Conservation (phyloP, 2,888 invertebrate species). For the Crossocerus cetratus region DNA sequence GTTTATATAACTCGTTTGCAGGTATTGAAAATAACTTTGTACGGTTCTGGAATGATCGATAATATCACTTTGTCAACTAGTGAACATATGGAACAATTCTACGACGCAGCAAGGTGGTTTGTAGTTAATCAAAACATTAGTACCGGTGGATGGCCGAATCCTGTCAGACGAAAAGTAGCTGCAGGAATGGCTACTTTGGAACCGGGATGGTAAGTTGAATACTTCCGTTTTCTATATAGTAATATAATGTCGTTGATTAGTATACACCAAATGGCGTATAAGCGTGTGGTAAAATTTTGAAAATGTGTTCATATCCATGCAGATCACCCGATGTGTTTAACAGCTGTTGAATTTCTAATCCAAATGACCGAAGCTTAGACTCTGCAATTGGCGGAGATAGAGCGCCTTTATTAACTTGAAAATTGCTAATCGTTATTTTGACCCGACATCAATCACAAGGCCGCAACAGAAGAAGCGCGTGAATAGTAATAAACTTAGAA, state of each 20-base stretch:
- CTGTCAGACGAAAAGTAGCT: slow-evolving; percentile 87
- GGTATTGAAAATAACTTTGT: slow-evolving; percentile 82
- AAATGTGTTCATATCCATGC: no score
- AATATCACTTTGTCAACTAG: slow-evolving; percentile 88
- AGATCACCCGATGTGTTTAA: no score
- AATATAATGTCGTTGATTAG: background rate
- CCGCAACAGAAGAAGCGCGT: no score
- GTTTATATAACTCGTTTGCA: slow-evolving; percentile 57
- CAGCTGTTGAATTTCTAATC: no score
- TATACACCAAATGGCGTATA: background rate
- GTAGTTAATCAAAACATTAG: slow-evolving; percentile 88
- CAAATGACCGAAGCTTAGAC: no score
- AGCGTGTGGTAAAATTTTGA: no score
- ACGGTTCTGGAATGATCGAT: slow-evolving; percentile 86
- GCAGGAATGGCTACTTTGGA: slow-evolving; percentile 86
- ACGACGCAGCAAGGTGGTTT: slow-evolving; percentile 96
- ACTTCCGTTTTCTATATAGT: slow-evolving; percentile 13
- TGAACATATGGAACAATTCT: slow-evolving; percentile 94
- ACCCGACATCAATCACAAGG: no score
- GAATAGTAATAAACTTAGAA: no score
- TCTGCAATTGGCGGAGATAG: no score
- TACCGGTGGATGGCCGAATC: slow-evolving; percentile 96
- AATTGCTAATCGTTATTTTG: no score
- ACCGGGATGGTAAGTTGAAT: slow-evolving; percentile 86
- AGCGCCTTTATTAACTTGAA: no score